Base-by-base conservation (phyloP, 92 coral and sea anemone species). In the Nematostella vectensis region DNA sequence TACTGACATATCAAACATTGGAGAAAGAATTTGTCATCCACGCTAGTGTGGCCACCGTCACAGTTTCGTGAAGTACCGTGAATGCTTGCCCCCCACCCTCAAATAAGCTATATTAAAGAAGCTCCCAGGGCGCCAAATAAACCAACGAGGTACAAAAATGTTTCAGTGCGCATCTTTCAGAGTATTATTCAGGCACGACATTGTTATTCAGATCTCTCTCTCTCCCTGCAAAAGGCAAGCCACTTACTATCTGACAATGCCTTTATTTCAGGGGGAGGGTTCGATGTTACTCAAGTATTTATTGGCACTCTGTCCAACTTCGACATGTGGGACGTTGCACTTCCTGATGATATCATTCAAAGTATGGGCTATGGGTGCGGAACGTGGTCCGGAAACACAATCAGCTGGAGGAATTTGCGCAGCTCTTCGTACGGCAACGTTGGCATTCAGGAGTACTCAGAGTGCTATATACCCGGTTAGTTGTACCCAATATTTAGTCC, bases 401-500 rank as follows among this genome's bases (percentile, higher is more conserved):
- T 65, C 27, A 25, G 63, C 45, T 65, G 72, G 72, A 19, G 59
- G 3, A 31, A 55, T 15, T 45, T 65, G 2, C 54, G 31, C 21
- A 52, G 36, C 12, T 8, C 42, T 36, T 15, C 42, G 42, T n/a
- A n/a, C n/a, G n/a, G n/a, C n/a, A n/a, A n/a, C n/a, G n/a, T n/a
- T n/a, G n/a, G n/a, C n/a, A n/a, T n/a, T n/a, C n/a, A n/a, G n/a
- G n/a, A n/a, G n/a, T n/a, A n/a, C n/a, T n/a, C n/a, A n/a, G n/a
- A n/a, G n/a, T n/a, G n/a, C n/a, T n/a, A n/a, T n/a, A n/a, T n/a
- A n/a, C n/a, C n/a, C n/a, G n/a, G n/a, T n/a, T n/a, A n/a, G n/a
- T n/a, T n/a, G n/a, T n/a, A n/a, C n/a, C n/a, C n/a, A n/a, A n/a
- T n/a, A n/a, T n/a, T n/a, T n/a, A n/a, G n/a, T n/a, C n/a, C n/a